phyloP scores from a whole-genome alignment of 2,797 vertebrate genomes.

The Eleutherodactylus coqui region DNA sequence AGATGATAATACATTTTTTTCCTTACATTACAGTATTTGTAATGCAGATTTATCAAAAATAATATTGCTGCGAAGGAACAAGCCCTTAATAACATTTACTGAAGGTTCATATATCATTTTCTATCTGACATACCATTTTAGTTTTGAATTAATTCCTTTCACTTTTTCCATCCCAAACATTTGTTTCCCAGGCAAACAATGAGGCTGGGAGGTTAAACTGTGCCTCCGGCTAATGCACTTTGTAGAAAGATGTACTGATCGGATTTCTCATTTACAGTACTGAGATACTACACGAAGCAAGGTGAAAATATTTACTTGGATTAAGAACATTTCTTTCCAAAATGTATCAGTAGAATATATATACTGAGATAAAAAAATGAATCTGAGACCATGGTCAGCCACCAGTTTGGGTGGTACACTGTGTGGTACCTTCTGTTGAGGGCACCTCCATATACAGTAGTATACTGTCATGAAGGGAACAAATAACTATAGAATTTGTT shows the following conservation, averaged over 20 bases:
- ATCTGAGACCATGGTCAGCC: no score
- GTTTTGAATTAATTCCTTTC: not conserved
- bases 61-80: not conserved
- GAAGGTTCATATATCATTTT: not conserved
- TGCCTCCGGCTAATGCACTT: constrained; percentile 22
- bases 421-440: no score
- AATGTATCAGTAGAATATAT: not conserved
- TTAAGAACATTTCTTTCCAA: not conserved
- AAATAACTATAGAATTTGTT: no score
- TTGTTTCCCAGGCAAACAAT: constrained; percentile 3
- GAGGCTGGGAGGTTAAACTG: constrained; percentile 21
- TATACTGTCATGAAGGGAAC: no score
- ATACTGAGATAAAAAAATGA: no score
- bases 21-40: not conserved
- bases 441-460: no score
- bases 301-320: not conserved
- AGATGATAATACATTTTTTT: not conserved
- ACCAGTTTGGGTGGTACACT: no score
- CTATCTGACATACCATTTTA: not conserved
- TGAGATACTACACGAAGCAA: constrained; percentile 26
- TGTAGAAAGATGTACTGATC: constrained; percentile 2
- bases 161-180: constrained; percentile 1
- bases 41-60: not conserved
- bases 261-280: constrained; percentile 33
- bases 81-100: not conserved